Evolutionary conservation across 2,113 vertebrate genomes (phyloP), one percentile per base, ranked within the genome.

Genomic region (Engraulis encrasicolus): DNA sequence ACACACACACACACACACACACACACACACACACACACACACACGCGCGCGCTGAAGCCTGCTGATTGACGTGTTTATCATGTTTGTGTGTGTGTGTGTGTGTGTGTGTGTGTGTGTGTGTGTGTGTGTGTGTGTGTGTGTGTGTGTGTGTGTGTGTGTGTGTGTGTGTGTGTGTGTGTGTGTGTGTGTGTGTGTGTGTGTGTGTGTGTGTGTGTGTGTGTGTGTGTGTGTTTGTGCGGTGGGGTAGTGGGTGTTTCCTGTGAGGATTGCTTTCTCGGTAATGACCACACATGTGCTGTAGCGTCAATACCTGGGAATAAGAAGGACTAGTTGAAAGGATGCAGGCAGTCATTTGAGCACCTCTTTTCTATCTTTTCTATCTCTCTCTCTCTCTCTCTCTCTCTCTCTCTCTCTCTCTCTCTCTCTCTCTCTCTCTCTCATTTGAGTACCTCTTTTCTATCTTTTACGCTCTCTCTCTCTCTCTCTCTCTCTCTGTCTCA

Each of bases 271-370:
- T 74, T 74, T 34, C 66, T 74, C 23, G 11, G 11, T 74, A 74
- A 74, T 74, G 66, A 36, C 66, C 66, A 36, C 66, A 74, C 66
- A 27, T 74, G 66, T n/a, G n/a, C n/a, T n/a, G n/a, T 45, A 74
- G 27, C 0, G 66, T 34, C 27, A 27, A 9, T 23, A 66, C 58
- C 23, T 66, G 58, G 58, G 23, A 23, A 66, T n/a, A 34, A 15
- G 66, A 34, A 74, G 27, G 31, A 74, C 27, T 27, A 74, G 66
- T 74, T 74, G 66, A 74, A 74, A 31, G 27, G 66, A 74, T 14
- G 1, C 66, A 74, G 27, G 66, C 66, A 34, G 61, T 12, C 61
- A 74, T 74, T 74, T 31, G 23, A 74, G 66, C 0, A 31, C 66
- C 54, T 31, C 31, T 31, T 74, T 74, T 74, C 15, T 14, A 14